Evolutionary conservation across 2,113 vertebrate genomes (phyloP).

Genomic region (Holacanthus passer): DNA sequence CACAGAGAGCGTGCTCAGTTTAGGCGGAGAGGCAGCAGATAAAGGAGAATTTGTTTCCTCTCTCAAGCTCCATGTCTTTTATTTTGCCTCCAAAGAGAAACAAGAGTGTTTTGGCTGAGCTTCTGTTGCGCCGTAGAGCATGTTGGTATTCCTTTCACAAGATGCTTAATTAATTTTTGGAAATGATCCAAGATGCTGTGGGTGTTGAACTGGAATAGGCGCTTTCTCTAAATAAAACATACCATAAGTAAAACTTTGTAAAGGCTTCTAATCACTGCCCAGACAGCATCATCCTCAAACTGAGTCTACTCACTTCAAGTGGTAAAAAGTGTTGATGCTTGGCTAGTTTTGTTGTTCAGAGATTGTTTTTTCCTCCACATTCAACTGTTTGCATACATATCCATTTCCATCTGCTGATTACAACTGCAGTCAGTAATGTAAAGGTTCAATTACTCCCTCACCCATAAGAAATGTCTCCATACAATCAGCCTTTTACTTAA

Average conservation of each 20-base stretch:
- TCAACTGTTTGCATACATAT: not conserved
- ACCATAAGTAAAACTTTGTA: slow-evolving; percentile 12
- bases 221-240: slow-evolving; percentile 34
- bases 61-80: slow-evolving; percentile 38
- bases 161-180: slow-evolving; percentile 61
- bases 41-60: slow-evolving; percentile 61
- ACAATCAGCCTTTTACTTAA: not conserved
- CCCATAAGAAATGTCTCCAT: not conserved
- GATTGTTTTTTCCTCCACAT: not conserved
- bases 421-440: not conserved
- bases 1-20: slow-evolving; percentile 45
- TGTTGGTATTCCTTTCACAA: slow-evolving; percentile 39
- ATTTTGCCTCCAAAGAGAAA: slow-evolving; percentile 44
- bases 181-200: slow-evolving; percentile 46
- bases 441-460: not conserved
- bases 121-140: slow-evolving; percentile 38
- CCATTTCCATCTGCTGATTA: slow-evolving; percentile 38
- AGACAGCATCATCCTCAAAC: not conserved
- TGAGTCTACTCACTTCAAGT: too few relatives aligned
- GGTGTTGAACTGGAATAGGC: slow-evolving; percentile 38
- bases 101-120: slow-evolving; percentile 57
- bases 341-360: not conserved
- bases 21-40: slow-evolving; percentile 51
- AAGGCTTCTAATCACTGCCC: slow-evolving; percentile 31
- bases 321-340: not conserved